Conservation (phyloP, 2,113 vertebrate genomes). For the Pangasianodon gigas region DNA sequence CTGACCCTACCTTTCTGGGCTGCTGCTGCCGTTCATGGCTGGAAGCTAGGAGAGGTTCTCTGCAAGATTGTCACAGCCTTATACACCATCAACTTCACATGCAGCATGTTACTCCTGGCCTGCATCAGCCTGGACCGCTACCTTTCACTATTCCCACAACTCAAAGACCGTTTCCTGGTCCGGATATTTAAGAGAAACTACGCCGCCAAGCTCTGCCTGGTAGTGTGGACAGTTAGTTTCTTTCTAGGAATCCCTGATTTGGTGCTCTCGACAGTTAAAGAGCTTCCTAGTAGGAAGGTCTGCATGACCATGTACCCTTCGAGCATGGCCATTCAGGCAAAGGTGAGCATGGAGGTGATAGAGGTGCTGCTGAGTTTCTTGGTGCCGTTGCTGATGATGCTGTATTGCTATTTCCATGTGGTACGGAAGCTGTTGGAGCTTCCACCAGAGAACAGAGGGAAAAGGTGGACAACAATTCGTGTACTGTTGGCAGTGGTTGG, state of each 20-base stretch:
- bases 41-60: constrained; percentile 78
- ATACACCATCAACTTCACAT: constrained; percentile 88
- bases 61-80: constrained; percentile 84
- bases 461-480: constrained; percentile 75
- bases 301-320: constrained; percentile 79
- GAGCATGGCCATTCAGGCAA: constrained; percentile 69
- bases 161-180: constrained; percentile 33
- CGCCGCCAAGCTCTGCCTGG: constrained; percentile 62
- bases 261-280: constrained; percentile 78
- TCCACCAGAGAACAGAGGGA: constrained; percentile 73
- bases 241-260: constrained; percentile 85
- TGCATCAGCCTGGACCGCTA: constrained; percentile 90
- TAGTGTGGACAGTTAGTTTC: constrained; percentile 78
- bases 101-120: constrained; percentile 89
- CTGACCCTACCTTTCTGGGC: constrained; percentile 91
- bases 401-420: constrained; percentile 79
- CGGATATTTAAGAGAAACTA: constrained; percentile 57
- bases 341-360: constrained; percentile 78
- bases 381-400: constrained; percentile 84
- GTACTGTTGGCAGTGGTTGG: constrained; percentile 83
- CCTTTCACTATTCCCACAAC: constrained; percentile 64
- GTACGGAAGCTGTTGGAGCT: constrained; percentile 72
- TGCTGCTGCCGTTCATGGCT: constrained; percentile 80
- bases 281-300: constrained; percentile 51
- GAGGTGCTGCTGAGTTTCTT: constrained; percentile 86